phyloP scores from a whole-genome alignment of 2,797 vertebrate species.

The Enteromius fasciolatus region DNA sequence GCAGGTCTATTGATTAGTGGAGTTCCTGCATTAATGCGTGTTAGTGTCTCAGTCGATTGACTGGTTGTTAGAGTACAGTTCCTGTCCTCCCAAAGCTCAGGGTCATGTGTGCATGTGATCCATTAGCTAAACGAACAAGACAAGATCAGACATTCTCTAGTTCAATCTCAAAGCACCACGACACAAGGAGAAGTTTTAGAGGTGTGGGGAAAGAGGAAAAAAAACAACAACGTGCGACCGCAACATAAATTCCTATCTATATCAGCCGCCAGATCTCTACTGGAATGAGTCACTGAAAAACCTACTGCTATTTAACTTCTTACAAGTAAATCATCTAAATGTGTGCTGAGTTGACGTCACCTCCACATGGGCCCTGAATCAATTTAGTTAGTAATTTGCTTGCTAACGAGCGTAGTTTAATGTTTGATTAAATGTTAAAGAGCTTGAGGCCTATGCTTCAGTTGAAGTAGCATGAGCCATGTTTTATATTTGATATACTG shows the following conservation, averaged over 20 bases:
- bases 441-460: not conserved
- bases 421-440: too few relatives aligned
- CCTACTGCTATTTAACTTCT: not conserved
- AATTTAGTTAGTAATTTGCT: not conserved
- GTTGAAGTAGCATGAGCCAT: not conserved
- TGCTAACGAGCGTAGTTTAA: not conserved
- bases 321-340: not conserved
- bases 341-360: not conserved
- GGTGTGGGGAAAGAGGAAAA: not conserved
- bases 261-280: not conserved
- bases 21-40: constrained; percentile 75
- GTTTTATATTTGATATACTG: not conserved
- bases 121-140: constrained; percentile 49
- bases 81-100: constrained; percentile 46
- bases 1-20: constrained; percentile 75
- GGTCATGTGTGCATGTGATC: constrained; percentile 41
- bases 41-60: constrained; percentile 66
- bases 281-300: not conserved
- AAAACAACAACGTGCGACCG: not conserved
- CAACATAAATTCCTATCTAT: not conserved
- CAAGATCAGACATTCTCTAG: constrained; percentile 40
- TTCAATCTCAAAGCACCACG: not conserved
- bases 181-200: not conserved
- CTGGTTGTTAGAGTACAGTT: constrained; percentile 61
- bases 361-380: not conserved